Base-by-base conservation (phyloP, 2,888 invertebrate genomes). In the Asteroscopus sphinx region DNA sequence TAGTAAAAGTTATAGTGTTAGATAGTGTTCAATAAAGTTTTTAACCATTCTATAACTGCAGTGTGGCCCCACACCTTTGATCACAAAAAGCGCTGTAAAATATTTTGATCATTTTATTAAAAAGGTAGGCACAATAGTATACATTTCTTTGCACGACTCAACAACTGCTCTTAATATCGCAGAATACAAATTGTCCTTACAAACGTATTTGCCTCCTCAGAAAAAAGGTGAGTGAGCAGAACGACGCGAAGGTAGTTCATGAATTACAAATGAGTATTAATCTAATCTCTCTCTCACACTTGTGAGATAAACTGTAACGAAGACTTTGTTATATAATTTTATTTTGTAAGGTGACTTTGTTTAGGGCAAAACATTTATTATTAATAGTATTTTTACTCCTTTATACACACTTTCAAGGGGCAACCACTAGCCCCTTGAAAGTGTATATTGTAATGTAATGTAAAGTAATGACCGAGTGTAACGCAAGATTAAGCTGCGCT, bases 201-300 rank as follows among this genome's bases (percentile, higher is more conserved):
- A 44, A 16, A 45, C 41, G 32, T 53, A 53, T 40, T 47, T 51
- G 25, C 15, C 7, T 46, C n/a, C 33, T n/a, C n/a, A 7, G 15
- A 33, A 35, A 46, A 44, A 65, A 32, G 39, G 8, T 26, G 17
- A 40, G 11, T 30, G 21, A 25, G 25, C 11, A 30, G 17, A 30
- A 48, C 7, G 35, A 7, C n/a, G 15, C 7, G 35, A 7, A 21
- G 15, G 42, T 54, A 6, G 3, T 39, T 32, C 41, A 46, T 55
- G 45, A 59, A 49, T 68, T 41, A 41, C 59, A 52, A 45, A 68
- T 65, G 25, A 2, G 15, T 30, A 30, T 26, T 48, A 68, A 37
- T 51, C 17, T 47, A 47, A 54, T 41, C 17, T 33, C 33, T 37
- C 13, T 35, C 30, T 3, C 26, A n/a, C 15, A 32, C 11, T 9